Percentiles rank a stretch among this genome's conserved stretches.
Conservation (phyloP, 2,797 vertebrate species). For the Cephalopachus bancanus region DNA sequence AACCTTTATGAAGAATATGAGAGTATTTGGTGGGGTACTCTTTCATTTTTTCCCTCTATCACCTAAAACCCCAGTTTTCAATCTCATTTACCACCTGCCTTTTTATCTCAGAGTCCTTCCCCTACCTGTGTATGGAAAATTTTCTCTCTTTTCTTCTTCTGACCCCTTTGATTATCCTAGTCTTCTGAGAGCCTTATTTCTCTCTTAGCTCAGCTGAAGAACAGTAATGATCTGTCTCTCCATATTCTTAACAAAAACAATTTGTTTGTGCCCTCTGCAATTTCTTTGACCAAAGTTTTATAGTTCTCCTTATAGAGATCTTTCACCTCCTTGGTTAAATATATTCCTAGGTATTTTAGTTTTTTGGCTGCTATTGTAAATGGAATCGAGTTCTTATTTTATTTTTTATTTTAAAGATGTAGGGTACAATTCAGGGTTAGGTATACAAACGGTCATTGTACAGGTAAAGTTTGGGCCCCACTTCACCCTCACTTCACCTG, state of each 20-base stretch:
- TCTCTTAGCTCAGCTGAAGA: not conserved
- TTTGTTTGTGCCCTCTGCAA: no score
- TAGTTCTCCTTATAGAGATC: no score
- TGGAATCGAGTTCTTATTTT: no score
- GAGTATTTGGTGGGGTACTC: not conserved
- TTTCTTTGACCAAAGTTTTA: no score
- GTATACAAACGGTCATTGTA: no score
- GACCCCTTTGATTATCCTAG: rapidly evolving
- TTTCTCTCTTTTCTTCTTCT: not conserved
- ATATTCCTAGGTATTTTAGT: no score
- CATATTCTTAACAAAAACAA: not conserved
- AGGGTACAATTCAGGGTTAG: no score
- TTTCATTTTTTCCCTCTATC: not conserved
- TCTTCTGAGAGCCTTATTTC: not conserved
- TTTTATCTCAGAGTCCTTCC: not conserved
- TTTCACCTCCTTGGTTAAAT: no score
- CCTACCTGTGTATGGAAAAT: not conserved
- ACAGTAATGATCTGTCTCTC: not conserved
- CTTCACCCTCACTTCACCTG: no score
- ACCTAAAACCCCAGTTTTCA: not conserved
- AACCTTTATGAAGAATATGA: not conserved
- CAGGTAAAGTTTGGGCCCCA: no score
- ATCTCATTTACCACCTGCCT: not conserved
- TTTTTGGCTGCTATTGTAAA: no score
- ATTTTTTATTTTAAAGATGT: no score